Conservation (phyloP, 1,140 invertebrate species). For the Apis florea region DNA sequence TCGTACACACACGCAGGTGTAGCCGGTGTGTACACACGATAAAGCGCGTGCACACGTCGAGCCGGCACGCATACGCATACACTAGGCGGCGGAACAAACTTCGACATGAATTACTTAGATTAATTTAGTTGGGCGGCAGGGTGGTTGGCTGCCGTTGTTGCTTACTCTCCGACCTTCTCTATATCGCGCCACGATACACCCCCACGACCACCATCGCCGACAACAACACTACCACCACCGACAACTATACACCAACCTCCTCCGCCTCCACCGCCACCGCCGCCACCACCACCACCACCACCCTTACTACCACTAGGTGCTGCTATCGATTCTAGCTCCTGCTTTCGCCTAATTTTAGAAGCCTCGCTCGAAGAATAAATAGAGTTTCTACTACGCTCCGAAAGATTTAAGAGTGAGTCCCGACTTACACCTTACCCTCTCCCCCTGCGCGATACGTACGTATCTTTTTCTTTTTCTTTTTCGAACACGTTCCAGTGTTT, state of each 20-base stretch:
- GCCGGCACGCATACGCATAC: slow-evolving; percentile 40
- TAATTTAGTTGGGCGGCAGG: slow-evolving; percentile 76
- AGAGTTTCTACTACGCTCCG: slow-evolving; percentile 22
- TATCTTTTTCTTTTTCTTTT: too few species aligned
- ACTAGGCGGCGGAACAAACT: slow-evolving; percentile 70
- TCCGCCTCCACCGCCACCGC: slow-evolving; percentile 14
- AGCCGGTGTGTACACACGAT: not conserved
- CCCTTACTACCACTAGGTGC: slow-evolving; percentile 46
- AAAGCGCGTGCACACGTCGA: slow-evolving; percentile 19
- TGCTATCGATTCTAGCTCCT: slow-evolving; percentile 75
- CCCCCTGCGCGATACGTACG: too few species aligned
- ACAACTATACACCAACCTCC: slow-evolving; percentile 42
- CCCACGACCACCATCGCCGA: slow-evolving; percentile 34
- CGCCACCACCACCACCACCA: slow-evolving; percentile 25
- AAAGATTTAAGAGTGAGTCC: slow-evolving; percentile 18
- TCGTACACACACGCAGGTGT: too few species aligned
- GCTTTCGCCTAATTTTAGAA: slow-evolving; percentile 74
- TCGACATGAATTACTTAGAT: slow-evolving; percentile 79
- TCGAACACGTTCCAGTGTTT: too few species aligned
- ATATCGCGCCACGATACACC: slow-evolving; percentile 59
- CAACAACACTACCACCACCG: slow-evolving; percentile 56
- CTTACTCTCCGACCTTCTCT: slow-evolving; percentile 68
- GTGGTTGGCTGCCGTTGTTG: slow-evolving; percentile 66
- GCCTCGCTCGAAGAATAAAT: slow-evolving; percentile 63
- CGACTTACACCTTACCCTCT: too few species aligned